Evolutionary conservation across 2,113 vertebrate genomes (phyloP), one percentile per base, ranked within the genome.

Genomic region (Sorex fumeus): DNA sequence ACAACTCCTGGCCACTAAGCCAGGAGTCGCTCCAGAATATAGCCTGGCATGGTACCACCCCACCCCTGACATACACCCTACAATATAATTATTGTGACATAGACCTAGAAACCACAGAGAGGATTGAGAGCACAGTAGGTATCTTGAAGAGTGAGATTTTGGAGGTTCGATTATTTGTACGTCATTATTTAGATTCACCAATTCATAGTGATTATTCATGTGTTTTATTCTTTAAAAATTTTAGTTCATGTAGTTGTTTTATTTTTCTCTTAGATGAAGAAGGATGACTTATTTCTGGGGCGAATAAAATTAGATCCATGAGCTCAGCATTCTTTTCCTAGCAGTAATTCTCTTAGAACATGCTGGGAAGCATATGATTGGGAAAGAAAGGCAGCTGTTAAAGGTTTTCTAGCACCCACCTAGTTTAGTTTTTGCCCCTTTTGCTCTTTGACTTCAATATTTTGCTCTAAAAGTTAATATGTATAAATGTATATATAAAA

Each of bases 231-330:
- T 36, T 53, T 7, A 66, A 66, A 66, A 66, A 87, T 78, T 92
- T 83, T 95, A 94, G 85, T 92, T 94, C 30, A 76, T 25, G 53
- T 79, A 53, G 60, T 75, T 91, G 3, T 11, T 76, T 36, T 64
- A 12, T 50, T 43, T 50, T 53, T 15, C 2, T 28, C 25, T 80
- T 71, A 87, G 34, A 88, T 93, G 64, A 91, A 92, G 32, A 92
- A 12, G n/a, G 40, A 75, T 92, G 83, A 69, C 47, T 84, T 95
- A 90, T 93, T 93, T 88, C 95, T 69, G 71, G 57, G 90, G 32
- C 34, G 92, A 92, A 74, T 94, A 93, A 95, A 95, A 95, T 95
- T 95, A 95, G 94, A 81, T 88, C 40, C 76, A 82, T 95, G 89
- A 94, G 70, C 89, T 95, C 83, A 91, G n/a, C 83, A 82, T 94